Conservation (phyloP, 2,888 invertebrate species). For the Leucophora obtusa region DNA sequence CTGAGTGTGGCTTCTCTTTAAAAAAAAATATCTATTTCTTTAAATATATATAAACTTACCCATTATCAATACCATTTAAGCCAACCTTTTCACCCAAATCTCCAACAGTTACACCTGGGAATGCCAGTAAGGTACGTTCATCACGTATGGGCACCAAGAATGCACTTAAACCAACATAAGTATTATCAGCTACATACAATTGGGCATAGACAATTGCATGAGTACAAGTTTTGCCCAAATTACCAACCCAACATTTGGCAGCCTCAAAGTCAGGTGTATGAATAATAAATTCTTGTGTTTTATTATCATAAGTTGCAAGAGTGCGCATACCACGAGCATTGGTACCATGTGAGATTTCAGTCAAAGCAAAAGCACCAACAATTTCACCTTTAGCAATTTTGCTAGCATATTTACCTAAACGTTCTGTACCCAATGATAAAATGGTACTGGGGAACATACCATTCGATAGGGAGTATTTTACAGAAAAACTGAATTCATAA, state of each 20-base stretch:
- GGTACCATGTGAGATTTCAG: slow-evolving; percentile 94
- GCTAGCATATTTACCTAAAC: slow-evolving; percentile 81
- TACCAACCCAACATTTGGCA: slow-evolving; percentile 87
- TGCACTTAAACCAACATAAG: slow-evolving; percentile 90
- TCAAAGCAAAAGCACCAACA: slow-evolving; percentile 89
- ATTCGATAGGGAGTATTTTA: slow-evolving; percentile 84
- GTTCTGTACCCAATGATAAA: slow-evolving; percentile 82
- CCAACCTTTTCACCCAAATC: slow-evolving; percentile 96
- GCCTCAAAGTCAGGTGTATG: slow-evolving; percentile 88
- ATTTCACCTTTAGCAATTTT: slow-evolving; percentile 78
- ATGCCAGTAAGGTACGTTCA: slow-evolving; percentile 84
- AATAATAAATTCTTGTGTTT: slow-evolving; percentile 85
- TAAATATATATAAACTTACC: slow-evolving; percentile 79
- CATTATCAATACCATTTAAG: slow-evolving; percentile 95
- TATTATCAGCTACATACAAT: slow-evolving; percentile 87
- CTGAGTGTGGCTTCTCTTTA: too few relatives aligned
- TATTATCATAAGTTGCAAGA: slow-evolving; percentile 88
- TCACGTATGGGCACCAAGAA: slow-evolving; percentile 93
- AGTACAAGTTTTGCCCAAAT: slow-evolving; percentile 87
- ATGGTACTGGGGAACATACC: slow-evolving; percentile 84
- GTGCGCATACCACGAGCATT: slow-evolving; percentile 93
- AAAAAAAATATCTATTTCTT: too few relatives aligned
- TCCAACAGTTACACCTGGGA: slow-evolving; percentile 90
- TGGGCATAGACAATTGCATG: slow-evolving; percentile 94
- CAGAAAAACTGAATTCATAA: slow-evolving; percentile 81